Base-by-base conservation (phyloP, 2,797 vertebrate species). In the Hippopotamyrus pictus region DNA sequence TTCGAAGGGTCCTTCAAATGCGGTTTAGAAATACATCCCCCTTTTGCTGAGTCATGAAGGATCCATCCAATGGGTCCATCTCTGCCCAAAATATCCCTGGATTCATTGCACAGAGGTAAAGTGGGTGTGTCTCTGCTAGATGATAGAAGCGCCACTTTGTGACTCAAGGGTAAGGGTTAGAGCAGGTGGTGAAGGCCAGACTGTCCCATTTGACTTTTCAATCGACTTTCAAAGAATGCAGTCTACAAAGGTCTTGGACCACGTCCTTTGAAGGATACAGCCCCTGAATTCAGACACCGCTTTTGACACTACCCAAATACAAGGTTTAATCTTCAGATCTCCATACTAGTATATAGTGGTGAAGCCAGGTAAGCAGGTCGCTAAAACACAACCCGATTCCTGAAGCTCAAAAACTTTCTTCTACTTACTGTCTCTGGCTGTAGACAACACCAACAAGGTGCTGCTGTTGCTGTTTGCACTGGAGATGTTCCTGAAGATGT, bases 401-500 rank as follows among this genome's bases (percentile, higher is more conserved):
- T 88, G 53, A 88, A 62, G 19, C 41, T 46, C 41, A 62, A 87
- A 87, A 57, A 5, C 85, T 8, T 86, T 19, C 19, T 57, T 29
- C 51, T 57, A 14, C 29, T 37, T 14, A 79, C 22, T 19, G 50
- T 89, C 48, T 87, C 57, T 37, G 50, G 6, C 46, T 57, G 14
- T 93, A 99, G 98, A 99, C 46, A 95, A 93, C 0, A 94, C 97
- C 91, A 99, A 98, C 92, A 94, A 96, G 7, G 92, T 97, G 50
- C 95, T 99, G 90, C 95, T 99, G 1, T 91, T 94, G 0, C 96
- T 99, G 69, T 99, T 99, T 89, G 96, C 97, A 46, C 90, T 97
- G 0, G 98, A 99, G 95, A 98, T 98, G 98, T 92, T 98, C 88
- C 92, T 98, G 94, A 99, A 99, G 97, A 98, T 99, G 96, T 99